These are phyloP conservation scores for Pterocles orientalis DNA, from an alignment of 2,113 vertebrate species.

Conservation along the genomic window DNA sequence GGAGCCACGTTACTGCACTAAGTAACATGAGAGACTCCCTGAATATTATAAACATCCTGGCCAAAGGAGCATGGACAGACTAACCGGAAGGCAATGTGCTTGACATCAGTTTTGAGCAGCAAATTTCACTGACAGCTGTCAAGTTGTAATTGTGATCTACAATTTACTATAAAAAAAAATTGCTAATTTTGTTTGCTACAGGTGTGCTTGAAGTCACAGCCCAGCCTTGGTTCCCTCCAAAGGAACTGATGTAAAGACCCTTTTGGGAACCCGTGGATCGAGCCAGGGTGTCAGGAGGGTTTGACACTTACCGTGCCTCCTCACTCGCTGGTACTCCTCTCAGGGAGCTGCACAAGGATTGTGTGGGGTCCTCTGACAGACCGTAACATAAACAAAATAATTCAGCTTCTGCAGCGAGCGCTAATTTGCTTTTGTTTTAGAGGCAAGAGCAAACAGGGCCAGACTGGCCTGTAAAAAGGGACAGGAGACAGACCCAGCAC, in stretches of 20 bases:
- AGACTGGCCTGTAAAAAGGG: constrained; percentile 6
- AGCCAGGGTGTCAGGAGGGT: background rate
- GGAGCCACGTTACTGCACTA: constrained; percentile 53
- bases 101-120: constrained; percentile 23
- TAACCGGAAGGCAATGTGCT: constrained; percentile 54
- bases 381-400: constrained; percentile 6
- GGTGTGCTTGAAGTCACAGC: background rate
- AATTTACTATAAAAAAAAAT: background rate
- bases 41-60: constrained; percentile 63
- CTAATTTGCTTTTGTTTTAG: constrained; percentile 45
- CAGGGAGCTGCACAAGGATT: background rate
- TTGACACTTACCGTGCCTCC: background rate
- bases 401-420: background rate
- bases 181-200: background rate
- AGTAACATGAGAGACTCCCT: constrained; percentile 67
- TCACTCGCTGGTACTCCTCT: background rate
- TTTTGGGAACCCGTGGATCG: background rate
- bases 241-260: background rate
- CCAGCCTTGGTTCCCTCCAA: background rate
- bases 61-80: constrained; percentile 1
- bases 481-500: constrained; percentile 39
- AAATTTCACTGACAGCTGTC: constrained; percentile 61
- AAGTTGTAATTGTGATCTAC: constrained; percentile 7
- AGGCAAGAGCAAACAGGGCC: constrained; percentile 25
- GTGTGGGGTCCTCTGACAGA: background rate